Percentiles rank a stretch among this genome's conserved stretches.
These are phyloP conservation scores for Ambastaia sidthimunki DNA, from an alignment of 2,797 vertebrate genomes.

Conservation along the genomic window DNA sequence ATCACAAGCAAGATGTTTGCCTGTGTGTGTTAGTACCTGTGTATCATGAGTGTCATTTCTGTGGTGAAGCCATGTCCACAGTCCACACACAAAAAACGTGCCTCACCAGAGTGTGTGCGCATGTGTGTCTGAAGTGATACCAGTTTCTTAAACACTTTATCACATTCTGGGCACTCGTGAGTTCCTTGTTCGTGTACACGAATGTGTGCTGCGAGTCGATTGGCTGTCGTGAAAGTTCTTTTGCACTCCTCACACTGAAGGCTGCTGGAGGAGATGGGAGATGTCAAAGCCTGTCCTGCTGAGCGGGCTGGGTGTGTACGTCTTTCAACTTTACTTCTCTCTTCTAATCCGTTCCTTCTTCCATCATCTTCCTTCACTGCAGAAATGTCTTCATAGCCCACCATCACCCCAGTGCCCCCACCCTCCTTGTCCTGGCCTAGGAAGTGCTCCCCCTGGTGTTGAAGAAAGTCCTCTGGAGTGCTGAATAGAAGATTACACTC, in stretches of 20 bases:
- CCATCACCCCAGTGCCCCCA: constrained; percentile 73
- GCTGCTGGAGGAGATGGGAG: constrained; percentile 40
- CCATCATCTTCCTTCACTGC: constrained; percentile 41
- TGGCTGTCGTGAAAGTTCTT: constrained; percentile 85
- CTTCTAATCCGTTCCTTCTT: constrained; percentile 59
- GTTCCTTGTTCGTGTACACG: constrained; percentile 88
- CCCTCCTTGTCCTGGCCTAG: constrained; percentile 87
- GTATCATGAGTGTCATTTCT: constrained; percentile 89
- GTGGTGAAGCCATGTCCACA: constrained; percentile 90
- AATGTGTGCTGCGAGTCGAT: constrained; percentile 84
- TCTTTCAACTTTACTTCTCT: constrained; percentile 56
- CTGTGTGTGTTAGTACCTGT: constrained; percentile 75
- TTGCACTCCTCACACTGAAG: constrained; percentile 80
- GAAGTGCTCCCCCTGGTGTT: constrained; percentile 92
- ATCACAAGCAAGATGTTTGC: neutral
- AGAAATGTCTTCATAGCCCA: constrained; percentile 55
- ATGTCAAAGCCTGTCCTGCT: constrained; percentile 18
- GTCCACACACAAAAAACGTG: constrained; percentile 89
- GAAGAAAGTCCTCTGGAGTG: constrained; percentile 89
- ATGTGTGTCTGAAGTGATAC: constrained; percentile 88
- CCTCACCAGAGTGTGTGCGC: constrained; percentile 87
- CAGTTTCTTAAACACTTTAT: constrained; percentile 89
- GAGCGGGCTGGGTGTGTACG: constrained; percentile 13
- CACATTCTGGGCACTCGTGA: constrained; percentile 85
- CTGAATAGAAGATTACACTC: constrained; percentile 88